Evolutionary conservation across 2,888 invertebrate species (phyloP).

Genomic region (Bursaphelenchus okinawaensis): DNA sequence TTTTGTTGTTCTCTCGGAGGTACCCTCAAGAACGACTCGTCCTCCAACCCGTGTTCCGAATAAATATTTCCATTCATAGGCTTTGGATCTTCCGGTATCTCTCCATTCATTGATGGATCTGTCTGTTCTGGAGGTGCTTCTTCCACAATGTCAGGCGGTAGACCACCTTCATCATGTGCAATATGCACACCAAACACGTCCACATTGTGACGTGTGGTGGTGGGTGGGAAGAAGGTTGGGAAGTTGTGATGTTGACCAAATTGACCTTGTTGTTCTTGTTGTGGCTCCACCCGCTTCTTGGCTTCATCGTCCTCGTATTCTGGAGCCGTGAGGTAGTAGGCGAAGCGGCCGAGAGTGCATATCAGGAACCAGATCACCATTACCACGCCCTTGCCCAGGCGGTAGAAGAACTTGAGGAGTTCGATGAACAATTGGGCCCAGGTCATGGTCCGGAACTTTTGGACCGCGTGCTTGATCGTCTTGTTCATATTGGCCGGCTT

Average conservation of each 20-base stretch:
- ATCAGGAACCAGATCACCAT: slow-evolving; percentile 23
- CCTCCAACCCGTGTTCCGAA: slow-evolving; percentile 1
- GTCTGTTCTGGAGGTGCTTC: slow-evolving; percentile 12
- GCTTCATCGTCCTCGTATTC: slow-evolving; percentile 33
- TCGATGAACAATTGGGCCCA: slow-evolving; percentile 49
- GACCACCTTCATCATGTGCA: slow-evolving; percentile 30
- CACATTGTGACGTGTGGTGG: slow-evolving; percentile 29
- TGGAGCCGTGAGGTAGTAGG: slow-evolving; percentile 47
- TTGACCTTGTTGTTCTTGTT: neutral
- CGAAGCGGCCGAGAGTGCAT: slow-evolving; percentile 43
- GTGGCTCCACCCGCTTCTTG: neutral
- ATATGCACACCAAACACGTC: slow-evolving; percentile 51
- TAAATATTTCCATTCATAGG: slow-evolving; percentile 5
- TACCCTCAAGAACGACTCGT: slow-evolving; percentile 18
- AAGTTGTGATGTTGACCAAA: slow-evolving; percentile 9
- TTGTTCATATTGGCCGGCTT: slow-evolving; percentile 46
- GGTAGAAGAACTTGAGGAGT: slow-evolving; percentile 32
- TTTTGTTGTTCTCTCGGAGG: slow-evolving; percentile 5
- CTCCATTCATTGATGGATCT: slow-evolving; percentile 14
- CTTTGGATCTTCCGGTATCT: slow-evolving; percentile 10
- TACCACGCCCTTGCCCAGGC: slow-evolving; percentile 30
- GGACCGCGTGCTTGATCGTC: slow-evolving; percentile 29
- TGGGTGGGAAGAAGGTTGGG: slow-evolving; percentile 4
- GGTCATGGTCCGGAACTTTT: slow-evolving; percentile 45
- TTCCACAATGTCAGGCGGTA: slow-evolving; percentile 23